Percentiles rank a stretch among this genome's conserved stretches.
Conservation (phyloP, 2,888 invertebrate genomes). For the Drosophila pullipes region DNA sequence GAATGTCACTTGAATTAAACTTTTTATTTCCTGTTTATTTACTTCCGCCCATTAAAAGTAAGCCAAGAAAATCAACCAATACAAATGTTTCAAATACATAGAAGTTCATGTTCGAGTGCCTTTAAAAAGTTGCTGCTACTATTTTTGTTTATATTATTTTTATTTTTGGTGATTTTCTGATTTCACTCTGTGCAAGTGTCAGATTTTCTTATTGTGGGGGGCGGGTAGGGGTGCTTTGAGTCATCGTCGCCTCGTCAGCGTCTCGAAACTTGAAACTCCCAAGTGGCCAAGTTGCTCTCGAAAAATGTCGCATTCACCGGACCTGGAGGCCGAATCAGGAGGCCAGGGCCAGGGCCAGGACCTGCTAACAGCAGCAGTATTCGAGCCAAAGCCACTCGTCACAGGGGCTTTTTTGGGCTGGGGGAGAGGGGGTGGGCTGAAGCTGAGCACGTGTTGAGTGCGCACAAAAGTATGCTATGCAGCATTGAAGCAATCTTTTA, state of each 20-base stretch:
- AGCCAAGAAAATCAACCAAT: not conserved
- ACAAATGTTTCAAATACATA: not conserved
- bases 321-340: conserved; percentile 13
- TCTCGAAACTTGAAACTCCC: conserved; percentile 48
- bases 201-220: not conserved
- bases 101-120: conserved; percentile 37
- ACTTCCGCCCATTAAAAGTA: not conserved
- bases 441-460: conserved; percentile 70
- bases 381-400: conserved; percentile 23
- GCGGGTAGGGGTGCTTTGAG: conserved; percentile 19
- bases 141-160: conserved; percentile 8
- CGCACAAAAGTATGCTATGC: conserved; percentile 60
- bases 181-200: conserved; percentile 13
- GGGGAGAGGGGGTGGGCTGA: not conserved
- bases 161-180: not conserved
- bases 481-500: conserved; percentile 66
- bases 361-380: conserved; percentile 36
- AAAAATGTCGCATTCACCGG: conserved; percentile 13
- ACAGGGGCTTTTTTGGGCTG: not conserved
- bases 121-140: conserved; percentile 16
- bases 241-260: conserved; percentile 43
- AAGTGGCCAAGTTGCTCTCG: conserved; percentile 40
- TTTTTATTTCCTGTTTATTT: not conserved
- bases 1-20: not conserved
- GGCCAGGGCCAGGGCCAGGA: not conserved